phyloP scores from a whole-genome alignment of 2,888 invertebrate species.

The Apamea crenata region DNA sequence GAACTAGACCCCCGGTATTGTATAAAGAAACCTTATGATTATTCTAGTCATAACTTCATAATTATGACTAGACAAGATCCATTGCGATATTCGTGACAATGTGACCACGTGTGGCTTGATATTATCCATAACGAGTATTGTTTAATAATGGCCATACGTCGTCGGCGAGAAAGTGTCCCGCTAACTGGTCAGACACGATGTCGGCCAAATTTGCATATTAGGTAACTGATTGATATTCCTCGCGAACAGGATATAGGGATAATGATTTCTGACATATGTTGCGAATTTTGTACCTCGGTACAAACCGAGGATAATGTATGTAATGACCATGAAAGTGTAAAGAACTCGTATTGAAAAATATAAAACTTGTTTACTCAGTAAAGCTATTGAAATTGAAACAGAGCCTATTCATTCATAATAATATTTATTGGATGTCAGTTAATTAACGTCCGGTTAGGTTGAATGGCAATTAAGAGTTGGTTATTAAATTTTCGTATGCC shows the following conservation, averaged over 20 bases:
- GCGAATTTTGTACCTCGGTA: slow-evolving; percentile 7
- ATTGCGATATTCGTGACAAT: slow-evolving; percentile 54
- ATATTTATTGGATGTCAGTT: slow-evolving; percentile 49
- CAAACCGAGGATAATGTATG: slow-evolving; percentile 15
- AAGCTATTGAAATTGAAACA: slow-evolving; percentile 30
- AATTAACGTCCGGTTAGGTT: slow-evolving; percentile 32
- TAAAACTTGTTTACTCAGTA: slow-evolving; percentile 1
- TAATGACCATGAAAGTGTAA: slow-evolving; percentile 27
- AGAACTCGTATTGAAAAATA: slow-evolving; percentile 19
- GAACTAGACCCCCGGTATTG: background rate
- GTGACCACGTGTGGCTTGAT: slow-evolving; percentile 64
- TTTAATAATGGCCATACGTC: slow-evolving; percentile 81
- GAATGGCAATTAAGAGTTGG: slow-evolving; percentile 36
- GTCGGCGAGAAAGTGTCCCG: slow-evolving; percentile 82
- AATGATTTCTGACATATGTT: slow-evolving; percentile 44
- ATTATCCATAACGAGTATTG: slow-evolving; percentile 80
- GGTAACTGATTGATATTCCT: slow-evolving; percentile 75
- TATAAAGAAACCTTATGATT: slow-evolving; percentile 18
- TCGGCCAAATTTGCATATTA: slow-evolving; percentile 83
- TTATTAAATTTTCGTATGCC: slow-evolving; percentile 42
- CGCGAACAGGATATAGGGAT: slow-evolving; percentile 59
- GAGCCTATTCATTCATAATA: slow-evolving; percentile 20
- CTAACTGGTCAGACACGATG: slow-evolving; percentile 83
- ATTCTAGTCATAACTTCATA: slow-evolving; percentile 53
- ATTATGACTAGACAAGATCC: slow-evolving; percentile 45